Evolutionary conservation across 2,888 invertebrate genomes (phyloP), one percentile per base, ranked within the genome.

Genomic region (Cotesia congregata): DNA sequence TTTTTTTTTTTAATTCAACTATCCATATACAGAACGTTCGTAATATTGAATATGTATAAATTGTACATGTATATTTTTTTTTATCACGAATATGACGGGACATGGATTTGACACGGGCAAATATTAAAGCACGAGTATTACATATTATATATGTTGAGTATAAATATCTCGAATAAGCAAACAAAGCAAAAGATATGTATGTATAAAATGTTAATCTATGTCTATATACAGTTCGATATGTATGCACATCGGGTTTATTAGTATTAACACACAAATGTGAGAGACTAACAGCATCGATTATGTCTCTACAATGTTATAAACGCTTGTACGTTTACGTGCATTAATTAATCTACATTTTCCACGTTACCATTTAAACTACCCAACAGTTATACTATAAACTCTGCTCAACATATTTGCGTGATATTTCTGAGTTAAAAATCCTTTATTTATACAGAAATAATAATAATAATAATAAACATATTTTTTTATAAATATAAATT

Each of bases 321-420:
- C 74, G 67, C 60, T 67, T 74, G 67, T 60, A 67, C 67, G 67
- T 67, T 60, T 60, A 59, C 67, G 9, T 59, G 74, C 74, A 74
- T 74, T 67, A 74, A 74, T 74, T 74, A 74, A 67, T 59, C 50
- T 41, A 73, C 74, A 67, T 50, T 50, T 50, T 50, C 50, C 50
- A 50, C 12, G 12, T 50, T 12, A 50, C 50, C 50, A 50, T 50
- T 50, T 50, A 50, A 60, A 39, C 61, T 38, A 60, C 67, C 39
- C 15, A 59, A 68, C 67, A 74, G 38, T 67, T 17, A 67, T 67
- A 39, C 74, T 62, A 12, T 65, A 38, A 65, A 65, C 65, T 12
- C 39, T 60, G 38, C 67, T 50, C 67, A 59, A n/a, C 20, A 67
- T 12, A 70, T 70, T 70, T 12, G 59, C 67, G 50, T 30, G 59